Base-by-base conservation (phyloP, 2,888 invertebrate genomes). In the Therioaphis trifolii region DNA sequence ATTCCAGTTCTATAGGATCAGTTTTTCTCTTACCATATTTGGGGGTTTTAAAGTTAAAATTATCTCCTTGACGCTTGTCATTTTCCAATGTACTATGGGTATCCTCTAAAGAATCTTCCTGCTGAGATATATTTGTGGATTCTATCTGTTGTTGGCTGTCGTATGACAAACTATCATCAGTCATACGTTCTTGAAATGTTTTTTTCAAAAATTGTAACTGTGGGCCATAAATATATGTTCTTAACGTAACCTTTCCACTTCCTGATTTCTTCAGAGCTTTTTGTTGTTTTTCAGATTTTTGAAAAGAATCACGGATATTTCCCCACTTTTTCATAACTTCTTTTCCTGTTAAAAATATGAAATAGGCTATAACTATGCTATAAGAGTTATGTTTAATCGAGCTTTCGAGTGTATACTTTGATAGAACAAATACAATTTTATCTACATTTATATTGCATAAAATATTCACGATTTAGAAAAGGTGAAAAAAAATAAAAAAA, bases 211-310 rank as follows among this genome's bases (percentile, higher is more conserved):
- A 85, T 29, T 55, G 40, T 18, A 85, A 55, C 66, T 84, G 82
- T 46, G 84, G 66, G 29, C 84, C 49, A 52, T 79, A 85, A 58
- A 85, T 61, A 43, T 85, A 85, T 46, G 77, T 63, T 55, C 74
- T 85, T 21, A 79, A 35, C 61, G 52, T 77, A n/a, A 29, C 46
- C 21, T 63, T 85, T 46, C 84, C 80, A 66, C 79, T 63, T 49
- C 85, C 85, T 58, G 85, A 85, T 72, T 69, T 69, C 21, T 69
- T 55, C 35, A n/a, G 9, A 49, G 63, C 29, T 52, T 49, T 72
- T n/a, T 29, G 35, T 49, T 71, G 58, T 35, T 15, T 18, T 58
- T 21, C 35, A 9, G 24, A 69, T 40, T 55, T 85, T 71, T 55
- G 43, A 35, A 55, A 85, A 2, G 69, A 35, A 40, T 84, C 84